Evolutionary conservation across 2,113 vertebrate genomes (phyloP), one percentile per base, ranked within the genome.

Genomic region (Bolborhynchus lineola): DNA sequence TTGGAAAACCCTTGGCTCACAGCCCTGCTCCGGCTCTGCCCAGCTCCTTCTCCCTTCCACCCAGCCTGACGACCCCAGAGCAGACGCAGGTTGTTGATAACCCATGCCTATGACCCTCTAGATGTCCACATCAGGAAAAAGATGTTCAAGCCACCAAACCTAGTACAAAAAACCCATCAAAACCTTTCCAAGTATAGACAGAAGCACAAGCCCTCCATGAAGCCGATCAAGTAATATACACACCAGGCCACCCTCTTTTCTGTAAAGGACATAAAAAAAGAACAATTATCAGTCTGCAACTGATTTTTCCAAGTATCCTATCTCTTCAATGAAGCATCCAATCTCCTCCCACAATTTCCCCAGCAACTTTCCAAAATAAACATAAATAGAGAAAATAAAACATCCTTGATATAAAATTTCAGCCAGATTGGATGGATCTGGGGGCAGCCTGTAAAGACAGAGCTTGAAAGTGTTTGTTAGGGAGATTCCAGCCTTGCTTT

Each of bases 131-230:
- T 84, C 71, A 90, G 83, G 68, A 77, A 85, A 93, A 90, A 53
- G 12, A 93, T 75, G 94, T 94, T 79, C 81, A 91, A 81, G 81
- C 82, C 77, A 90, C 81, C 82, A 84, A 49, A 49, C 47, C 47
- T 49, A 84, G 86, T 76, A 88, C 52, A 57, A 77, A 72, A 67
- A 62, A 47, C 11, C 4, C 65, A 83, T 74, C 67, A 70, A 92
- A 96, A 87, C 68, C 87, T 96, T 82, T 70, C 97, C 97, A 96
- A 96, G 97, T 96, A 97, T 96, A 95, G 97, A 92, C 96, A 96
- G 78, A 91, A 64, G 68, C 90, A 86, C 44, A 70, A 88, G 62
- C 64, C 67, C 78, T 96, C 49, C 59, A 26, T 63, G 82, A 90
- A 95, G 46, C 67, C 6, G 41, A 35, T 69, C 69, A 52, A 91